Conservation (phyloP, 2,113 vertebrate genomes). For the Tinamus guttatus region DNA sequence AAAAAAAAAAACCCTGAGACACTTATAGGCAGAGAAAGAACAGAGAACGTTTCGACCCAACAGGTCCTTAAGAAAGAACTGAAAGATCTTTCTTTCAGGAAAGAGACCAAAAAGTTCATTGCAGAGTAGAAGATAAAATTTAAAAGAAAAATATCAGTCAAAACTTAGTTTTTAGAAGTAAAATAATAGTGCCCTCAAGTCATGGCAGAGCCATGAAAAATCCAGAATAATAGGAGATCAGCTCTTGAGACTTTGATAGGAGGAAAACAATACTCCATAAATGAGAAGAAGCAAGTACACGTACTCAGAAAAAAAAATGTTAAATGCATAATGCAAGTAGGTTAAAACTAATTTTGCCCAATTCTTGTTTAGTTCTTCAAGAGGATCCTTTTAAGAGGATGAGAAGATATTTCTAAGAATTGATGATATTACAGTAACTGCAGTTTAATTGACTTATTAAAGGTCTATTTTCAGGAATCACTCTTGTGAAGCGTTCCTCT, state of each 20-base stretch:
- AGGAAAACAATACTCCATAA: not conserved
- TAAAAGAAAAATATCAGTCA: not conserved
- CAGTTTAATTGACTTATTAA: not conserved
- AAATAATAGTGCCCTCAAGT: not conserved
- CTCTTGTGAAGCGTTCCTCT: not conserved
- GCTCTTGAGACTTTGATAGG: not conserved
- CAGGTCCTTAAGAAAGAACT: not conserved
- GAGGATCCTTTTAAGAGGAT: not conserved
- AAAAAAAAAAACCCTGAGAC: not conserved
- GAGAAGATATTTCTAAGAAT: not conserved
- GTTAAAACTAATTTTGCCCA: not conserved
- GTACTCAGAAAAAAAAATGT: not conserved
- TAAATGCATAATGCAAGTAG: not conserved
- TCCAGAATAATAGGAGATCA: not conserved
- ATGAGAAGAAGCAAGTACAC: not conserved
- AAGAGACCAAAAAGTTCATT: not conserved
- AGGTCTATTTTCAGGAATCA: not conserved
- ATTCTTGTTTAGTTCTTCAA: not conserved
- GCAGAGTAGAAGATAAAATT: not conserved
- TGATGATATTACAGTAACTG: not conserved
- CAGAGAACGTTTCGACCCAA: not conserved
- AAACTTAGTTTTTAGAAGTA: not conserved
- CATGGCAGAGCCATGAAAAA: fast-evolving
- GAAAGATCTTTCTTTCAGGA: not conserved
- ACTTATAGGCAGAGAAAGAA: not conserved